phyloP scores from a whole-genome alignment of 2,888 invertebrate genomes.

The Prenolepis imparis region DNA sequence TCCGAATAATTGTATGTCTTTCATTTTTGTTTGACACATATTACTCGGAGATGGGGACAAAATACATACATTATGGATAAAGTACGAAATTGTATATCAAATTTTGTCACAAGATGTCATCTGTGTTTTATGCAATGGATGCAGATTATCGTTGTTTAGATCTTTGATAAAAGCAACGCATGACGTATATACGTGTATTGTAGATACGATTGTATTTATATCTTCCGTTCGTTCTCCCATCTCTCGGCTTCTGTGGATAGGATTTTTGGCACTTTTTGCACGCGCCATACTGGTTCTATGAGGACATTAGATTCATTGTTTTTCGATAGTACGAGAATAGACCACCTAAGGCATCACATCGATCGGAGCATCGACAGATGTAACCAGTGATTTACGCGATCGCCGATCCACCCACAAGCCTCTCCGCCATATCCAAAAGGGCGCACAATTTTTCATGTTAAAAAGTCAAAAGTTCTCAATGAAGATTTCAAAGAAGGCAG shows the following conservation, averaged over 20 bases:
- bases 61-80: neutral
- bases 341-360: constrained; percentile 74
- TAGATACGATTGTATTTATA: constrained; percentile 38
- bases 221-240: neutral
- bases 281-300: constrained; percentile 10
- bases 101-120: constrained; percentile 1
- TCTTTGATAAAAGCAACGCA: constrained; percentile 3
- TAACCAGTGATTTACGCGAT: constrained; percentile 50
- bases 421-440: neutral
- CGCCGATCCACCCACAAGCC: constrained; percentile 7
- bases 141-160: constrained; percentile 18
- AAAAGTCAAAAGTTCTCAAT: neutral
- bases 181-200: neutral
- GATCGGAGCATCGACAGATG: constrained; percentile 66
- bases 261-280: constrained; percentile 26
- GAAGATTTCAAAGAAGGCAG: neutral
- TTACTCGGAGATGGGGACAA: neutral
- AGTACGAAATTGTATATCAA: neutral
- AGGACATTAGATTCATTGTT: constrained; percentile 76
- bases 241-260: constrained; percentile 11
- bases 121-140: neutral
- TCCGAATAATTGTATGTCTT: neutral
- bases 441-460: neutral
- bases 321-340: constrained; percentile 73
- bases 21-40: neutral